These are phyloP conservation scores for Lingula anatina DNA, from an alignment of 2,888 invertebrate species.

Conservation along the genomic window DNA sequence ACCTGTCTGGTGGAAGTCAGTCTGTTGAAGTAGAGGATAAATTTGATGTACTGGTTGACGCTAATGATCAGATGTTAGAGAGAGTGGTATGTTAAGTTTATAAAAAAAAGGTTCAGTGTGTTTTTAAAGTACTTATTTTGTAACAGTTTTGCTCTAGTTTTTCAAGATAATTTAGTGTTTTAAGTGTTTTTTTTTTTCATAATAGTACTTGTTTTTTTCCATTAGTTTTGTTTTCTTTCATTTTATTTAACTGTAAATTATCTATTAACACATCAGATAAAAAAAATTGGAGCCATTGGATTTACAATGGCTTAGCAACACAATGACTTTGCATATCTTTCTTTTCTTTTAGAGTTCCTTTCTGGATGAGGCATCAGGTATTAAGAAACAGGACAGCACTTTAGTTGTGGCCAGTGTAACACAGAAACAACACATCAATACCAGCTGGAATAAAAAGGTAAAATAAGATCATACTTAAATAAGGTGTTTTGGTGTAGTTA, in stretches of 20 bases:
- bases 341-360: slow-evolving; percentile 35
- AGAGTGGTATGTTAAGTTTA: slow-evolving; percentile 63
- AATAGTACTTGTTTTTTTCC: neutral
- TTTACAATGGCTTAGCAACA: no score
- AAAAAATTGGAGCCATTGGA: no score
- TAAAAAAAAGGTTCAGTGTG: neutral
- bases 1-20: slow-evolving; percentile 19
- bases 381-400: slow-evolving; percentile 44
- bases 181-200: neutral
- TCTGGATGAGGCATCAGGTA: slow-evolving; percentile 50
- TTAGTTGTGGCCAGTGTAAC: slow-evolving; percentile 33
- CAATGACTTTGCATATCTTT: no score
- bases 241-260: neutral
- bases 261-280: no score
- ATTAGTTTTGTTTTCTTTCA: neutral
- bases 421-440: slow-evolving; percentile 23
- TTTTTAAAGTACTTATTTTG: neutral
- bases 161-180: neutral
- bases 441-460: slow-evolving; percentile 50
- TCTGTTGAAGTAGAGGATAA: slow-evolving; percentile 49
- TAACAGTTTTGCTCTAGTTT: slow-evolving; percentile 1
- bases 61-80: slow-evolving; percentile 79
- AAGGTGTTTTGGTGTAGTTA: no score
- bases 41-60: slow-evolving; percentile 73
- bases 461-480: no score